Conservation (phyloP, 2,113 vertebrate species). For the Formicarius rufipectus region DNA sequence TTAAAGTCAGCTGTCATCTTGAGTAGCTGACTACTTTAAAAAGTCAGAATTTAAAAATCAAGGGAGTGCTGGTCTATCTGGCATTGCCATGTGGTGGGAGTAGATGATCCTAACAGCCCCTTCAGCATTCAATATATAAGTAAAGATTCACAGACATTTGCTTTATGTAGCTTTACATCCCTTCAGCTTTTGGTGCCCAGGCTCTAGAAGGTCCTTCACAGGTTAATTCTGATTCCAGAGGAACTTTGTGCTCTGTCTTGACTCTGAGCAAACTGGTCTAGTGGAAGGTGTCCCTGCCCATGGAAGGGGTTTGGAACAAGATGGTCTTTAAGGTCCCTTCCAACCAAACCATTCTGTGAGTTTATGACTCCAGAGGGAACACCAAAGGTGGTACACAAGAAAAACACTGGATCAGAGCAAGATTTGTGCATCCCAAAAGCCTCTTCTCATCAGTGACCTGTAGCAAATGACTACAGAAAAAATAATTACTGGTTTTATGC, state of each 20-base stretch:
- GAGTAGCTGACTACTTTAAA: not conserved
- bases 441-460: not conserved
- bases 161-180: not conserved
- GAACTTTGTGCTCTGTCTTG: not conserved
- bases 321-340: not conserved
- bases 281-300: not conserved
- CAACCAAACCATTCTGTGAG: not conserved
- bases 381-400: not conserved
- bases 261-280: not conserved
- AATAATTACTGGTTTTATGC: rapidly evolving
- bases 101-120: not conserved
- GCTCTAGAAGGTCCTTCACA: not conserved
- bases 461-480: not conserved
- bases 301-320: not conserved
- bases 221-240: not conserved
- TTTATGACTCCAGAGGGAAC: not conserved
- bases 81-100: not conserved
- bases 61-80: not conserved
- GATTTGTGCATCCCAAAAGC: not conserved
- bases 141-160: rapidly evolving
- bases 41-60: not conserved
- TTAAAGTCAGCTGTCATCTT: not conserved
- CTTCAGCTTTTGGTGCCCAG: not conserved
- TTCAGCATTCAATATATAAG: not conserved
- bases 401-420: not conserved